Evolutionary conservation across 1,140 invertebrate genomes (phyloP), one percentile per base, ranked within the genome.

Genomic region (Archivesica marissinica): DNA sequence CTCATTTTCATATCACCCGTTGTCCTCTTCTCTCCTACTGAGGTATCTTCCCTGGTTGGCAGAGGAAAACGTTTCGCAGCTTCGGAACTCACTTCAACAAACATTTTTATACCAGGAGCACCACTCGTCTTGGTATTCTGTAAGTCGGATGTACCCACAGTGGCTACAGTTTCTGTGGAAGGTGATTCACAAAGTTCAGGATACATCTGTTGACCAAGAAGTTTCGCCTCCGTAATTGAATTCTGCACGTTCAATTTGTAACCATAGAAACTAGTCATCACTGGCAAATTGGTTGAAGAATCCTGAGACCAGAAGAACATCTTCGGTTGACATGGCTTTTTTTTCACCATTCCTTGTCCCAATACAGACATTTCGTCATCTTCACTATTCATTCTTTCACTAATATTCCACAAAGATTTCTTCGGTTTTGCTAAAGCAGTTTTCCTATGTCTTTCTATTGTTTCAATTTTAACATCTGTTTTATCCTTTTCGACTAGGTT

Each of bases 261-360:
- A 7, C 80, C 80, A 64, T 75, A 83, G 41, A 75, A 74, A 56
- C 66, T 50, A 25, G 47, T 61, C 39, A 72, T n/a, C 23, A 81
- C 79, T 52, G 80, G 44, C 17, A 72, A 28, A 25, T 75, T 83
- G 6, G 70, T 83, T 39, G 80, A 83, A 1, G 80, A 70, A 41
- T 83, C 80, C 35, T 74, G 80, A 6, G 70, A 83, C 80, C 80
- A 83, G 30, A 83, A 75, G 38, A 28, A 83, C 80, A 75, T 83
- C 35, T 83, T 83, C 0, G 80, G 80, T 56, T 66, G 41, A 30
- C 59, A 28, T 20, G 11, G 2, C 15, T 13, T 41, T 50, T 61
- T 23, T 17, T 59, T 79, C 20, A 15, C 11, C 38, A 79, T 50
- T 50, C 25, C 28, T 23, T 66, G 54, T 20, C 77, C 77, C 17